These are phyloP conservation scores for Cantharis nigra DNA, from an alignment of 2,888 invertebrate genomes.

Conservation along the genomic window DNA sequence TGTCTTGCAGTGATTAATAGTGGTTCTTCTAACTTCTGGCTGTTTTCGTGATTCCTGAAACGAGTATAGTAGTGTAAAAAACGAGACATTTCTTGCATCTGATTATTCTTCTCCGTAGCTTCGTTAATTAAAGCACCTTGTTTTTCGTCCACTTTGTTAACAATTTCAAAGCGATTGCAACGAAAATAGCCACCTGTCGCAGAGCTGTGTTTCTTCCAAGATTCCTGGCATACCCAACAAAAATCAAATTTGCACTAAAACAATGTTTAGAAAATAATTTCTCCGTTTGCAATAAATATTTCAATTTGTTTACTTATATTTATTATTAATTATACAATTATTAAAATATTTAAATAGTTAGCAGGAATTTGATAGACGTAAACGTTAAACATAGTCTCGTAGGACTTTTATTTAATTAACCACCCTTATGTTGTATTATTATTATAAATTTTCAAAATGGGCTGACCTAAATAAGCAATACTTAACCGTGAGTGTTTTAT, in stretches of 20 bases:
- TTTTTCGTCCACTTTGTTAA: slow-evolving; percentile 65
- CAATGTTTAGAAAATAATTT: background rate
- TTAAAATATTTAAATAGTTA: too few relatives aligned
- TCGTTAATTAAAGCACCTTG: slow-evolving; percentile 62
- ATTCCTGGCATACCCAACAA: slow-evolving; percentile 74
- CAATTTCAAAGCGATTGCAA: slow-evolving; percentile 64
- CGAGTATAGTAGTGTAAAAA: slow-evolving; percentile 70
- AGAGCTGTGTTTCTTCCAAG: slow-evolving; percentile 72
- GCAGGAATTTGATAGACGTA: background rate
- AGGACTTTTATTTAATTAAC: background rate
- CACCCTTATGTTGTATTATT: slow-evolving; percentile 4
- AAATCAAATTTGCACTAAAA: slow-evolving; percentile 72
- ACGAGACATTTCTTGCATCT: slow-evolving; percentile 66
- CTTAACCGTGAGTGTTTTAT: background rate
- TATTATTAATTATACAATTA: too few relatives aligned
- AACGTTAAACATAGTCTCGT: background rate
- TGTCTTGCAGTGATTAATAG: slow-evolving; percentile 62
- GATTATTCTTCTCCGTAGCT: slow-evolving; percentile 62
- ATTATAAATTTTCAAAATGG: background rate
- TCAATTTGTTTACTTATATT: too few relatives aligned
- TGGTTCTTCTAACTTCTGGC: slow-evolving; percentile 66
- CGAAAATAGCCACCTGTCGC: slow-evolving; percentile 73
- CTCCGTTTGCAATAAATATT: background rate
- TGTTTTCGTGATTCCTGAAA: slow-evolving; percentile 69
- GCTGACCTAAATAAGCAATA: background rate